Evolutionary conservation across 2,797 vertebrate genomes (phyloP), one percentile per base, ranked within the genome.

Genomic region (Argyrosomus regius): DNA sequence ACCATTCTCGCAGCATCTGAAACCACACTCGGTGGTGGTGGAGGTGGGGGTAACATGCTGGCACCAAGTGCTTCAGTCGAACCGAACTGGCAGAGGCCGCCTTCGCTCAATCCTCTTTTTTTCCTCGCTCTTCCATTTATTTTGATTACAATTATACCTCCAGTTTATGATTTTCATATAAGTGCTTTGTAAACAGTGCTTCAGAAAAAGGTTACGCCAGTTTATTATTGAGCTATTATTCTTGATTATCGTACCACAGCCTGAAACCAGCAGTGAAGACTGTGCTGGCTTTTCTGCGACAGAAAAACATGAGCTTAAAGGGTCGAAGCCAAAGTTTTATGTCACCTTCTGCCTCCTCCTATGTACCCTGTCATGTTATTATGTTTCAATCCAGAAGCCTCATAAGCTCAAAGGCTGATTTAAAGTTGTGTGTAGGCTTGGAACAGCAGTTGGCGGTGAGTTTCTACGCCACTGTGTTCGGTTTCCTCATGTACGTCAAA

Each of bases 101-200:
- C 73, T 56, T 57, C 14, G 52, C 72, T 77, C 20, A 0, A 49
- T 54, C 52, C 64, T 56, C 70, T 75, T 60, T 69, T 80, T 67
- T 50, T 80, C 6, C 35, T 39, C 2, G 8, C 35, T 58, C 77
- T 54, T 72, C 63, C 46, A 71, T 87, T 88, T 88, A 81, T 84
- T 92, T 88, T 54, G 18, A 79, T 82, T 75, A 50, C 77, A 72
- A 68, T 82, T 75, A 78, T 39, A 54, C 57, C 69, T 72, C 0
- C 8, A 54, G 59, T 74, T 82, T 45, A 66, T 52, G 60, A 60
- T 64, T 82, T 77, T 76, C 45, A 73, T 49, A 66, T 22, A 72
- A 77, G 56, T 7, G 4, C 63, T 77, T 66, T 65, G 70, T 70
- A 79, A 82, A 83, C 52, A 41, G 41, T 6, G 11, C 66, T 85